A percentile compares a stretch with the other conserved stretches of the same genome.
phyloP scores from a whole-genome alignment of 2,113 vertebrate species.

The Rallus limicola region DNA sequence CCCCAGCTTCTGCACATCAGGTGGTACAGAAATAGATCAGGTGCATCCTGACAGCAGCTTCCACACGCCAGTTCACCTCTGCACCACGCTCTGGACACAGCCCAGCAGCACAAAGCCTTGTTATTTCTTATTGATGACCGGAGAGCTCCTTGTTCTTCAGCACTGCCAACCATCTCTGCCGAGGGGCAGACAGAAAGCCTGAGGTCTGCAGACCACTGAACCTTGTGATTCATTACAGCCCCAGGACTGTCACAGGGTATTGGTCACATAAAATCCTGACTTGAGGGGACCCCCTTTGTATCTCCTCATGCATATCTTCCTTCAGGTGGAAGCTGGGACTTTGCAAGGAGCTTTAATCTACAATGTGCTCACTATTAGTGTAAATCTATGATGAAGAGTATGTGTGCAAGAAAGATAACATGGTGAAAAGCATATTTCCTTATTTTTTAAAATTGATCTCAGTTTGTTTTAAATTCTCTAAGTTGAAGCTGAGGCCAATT shows the following conservation, averaged over 20 bases:
- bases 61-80: fast-evolving
- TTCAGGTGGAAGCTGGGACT: background rate
- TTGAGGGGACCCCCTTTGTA: background rate
- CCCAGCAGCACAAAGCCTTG: background rate
- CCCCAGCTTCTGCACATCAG: background rate
- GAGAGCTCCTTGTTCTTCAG: background rate
- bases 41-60: background rate
- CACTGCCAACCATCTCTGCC: background rate
- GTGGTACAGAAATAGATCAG: fast-evolving
- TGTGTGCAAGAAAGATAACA: background rate
- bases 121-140: background rate
- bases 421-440: background rate
- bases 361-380: background rate
- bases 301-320: background rate
- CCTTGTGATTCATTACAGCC: background rate
- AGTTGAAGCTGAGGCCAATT: background rate
- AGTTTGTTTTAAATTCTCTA: background rate
- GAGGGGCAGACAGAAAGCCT: background rate
- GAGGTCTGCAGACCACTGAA: background rate
- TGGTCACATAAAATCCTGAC: background rate
- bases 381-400: background rate
- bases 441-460: background rate
- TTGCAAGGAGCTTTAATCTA: background rate
- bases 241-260: background rate
- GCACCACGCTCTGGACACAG: background rate